Evolutionary conservation across 2,797 vertebrate species (phyloP), one percentile per base, ranked within the genome.

Genomic region (Dallia pectoralis): DNA sequence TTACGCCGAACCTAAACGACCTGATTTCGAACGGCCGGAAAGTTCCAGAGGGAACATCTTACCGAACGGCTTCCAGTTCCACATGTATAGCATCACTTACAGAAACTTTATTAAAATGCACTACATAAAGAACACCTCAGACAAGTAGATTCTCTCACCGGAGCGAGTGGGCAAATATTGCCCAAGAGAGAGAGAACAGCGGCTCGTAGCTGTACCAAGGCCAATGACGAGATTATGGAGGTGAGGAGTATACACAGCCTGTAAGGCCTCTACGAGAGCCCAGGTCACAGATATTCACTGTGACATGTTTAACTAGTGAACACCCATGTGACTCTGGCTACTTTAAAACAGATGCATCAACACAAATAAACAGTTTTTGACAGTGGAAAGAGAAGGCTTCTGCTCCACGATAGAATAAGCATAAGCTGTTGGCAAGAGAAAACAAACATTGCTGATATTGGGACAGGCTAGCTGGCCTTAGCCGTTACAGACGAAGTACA

Each of bases 81-180:
- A 2, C 22, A 59, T 27, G 22, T 59, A 25, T n/a, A 12, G 11
- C 53, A 19, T 22, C 11, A 9, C 53, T 14, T 59, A n/a, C 53
- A 59, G 53, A 59, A 25, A n/a, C 53, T 59, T n/a, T 11, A n/a
- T n/a, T 9, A 3, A 11, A 49, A 22, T 59, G 15, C 53, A 12
- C 53, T 25, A 59, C 12, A 12, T 27, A 59, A 11, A 12, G 22
- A 59, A 12, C 53, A 59, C 25, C 14, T 59, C 22, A 59, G 22
- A 59, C 53, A 59, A 25, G 53, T 25, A 12, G 53, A 59, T 59
- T 59, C 53, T 93, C 80, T 92, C 91, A 89, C 91, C 90, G 88
- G 88, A 29, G 92, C 85, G 92, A 92, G 92, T 85, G 92, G 92
- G 93, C 95, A 96, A 97, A 98, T 96, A 95, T 96, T 96, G 95